phyloP scores from a whole-genome alignment of 2,888 invertebrate species.

The Encarsia formosa region DNA sequence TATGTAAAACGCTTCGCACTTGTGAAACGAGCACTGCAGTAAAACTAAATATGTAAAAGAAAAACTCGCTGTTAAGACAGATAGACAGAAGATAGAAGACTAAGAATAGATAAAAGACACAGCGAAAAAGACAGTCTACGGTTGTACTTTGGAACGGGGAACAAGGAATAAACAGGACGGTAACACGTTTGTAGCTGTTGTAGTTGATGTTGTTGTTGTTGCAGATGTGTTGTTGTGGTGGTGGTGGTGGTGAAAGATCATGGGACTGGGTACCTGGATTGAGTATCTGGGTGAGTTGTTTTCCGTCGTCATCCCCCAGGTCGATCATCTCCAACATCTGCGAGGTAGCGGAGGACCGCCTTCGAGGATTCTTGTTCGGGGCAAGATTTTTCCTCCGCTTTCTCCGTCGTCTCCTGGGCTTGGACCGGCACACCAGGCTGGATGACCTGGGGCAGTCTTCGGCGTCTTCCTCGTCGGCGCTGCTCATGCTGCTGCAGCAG shows the following conservation, averaged over 20 bases:
- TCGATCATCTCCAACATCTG: constrained; percentile 13
- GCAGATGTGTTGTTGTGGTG: background rate
- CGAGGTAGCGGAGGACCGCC: constrained; percentile 23
- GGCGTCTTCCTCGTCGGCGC: constrained; percentile 40
- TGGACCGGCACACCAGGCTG: constrained; percentile 12
- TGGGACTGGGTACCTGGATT: constrained; percentile 47
- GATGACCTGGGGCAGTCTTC: constrained; percentile 28
- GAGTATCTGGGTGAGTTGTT: constrained; percentile 46
- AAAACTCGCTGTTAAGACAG: background rate
- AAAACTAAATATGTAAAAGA: background rate
- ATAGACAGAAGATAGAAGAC: background rate
- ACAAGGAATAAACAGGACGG: too few relatives aligned
- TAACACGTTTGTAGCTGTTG: too few relatives aligned
- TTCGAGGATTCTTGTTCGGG: background rate
- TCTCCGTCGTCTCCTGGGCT: constrained; percentile 30
- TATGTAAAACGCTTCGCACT: constrained; percentile 1
- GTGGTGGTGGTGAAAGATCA: constrained; percentile 8
- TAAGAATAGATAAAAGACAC: background rate
- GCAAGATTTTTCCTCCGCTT: constrained; percentile 9
- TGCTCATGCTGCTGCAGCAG: constrained; percentile 46
- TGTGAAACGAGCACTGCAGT: constrained; percentile 17
- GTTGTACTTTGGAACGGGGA: too few relatives aligned
- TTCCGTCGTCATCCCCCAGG: constrained; percentile 20
- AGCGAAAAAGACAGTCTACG: constrained; percentile 2
- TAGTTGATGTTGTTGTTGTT: background rate